A percentile compares a stretch with the other conserved stretches of the same genome.
Conservation (phyloP, 2,888 invertebrate genomes). For the Acrobasis repandana region DNA sequence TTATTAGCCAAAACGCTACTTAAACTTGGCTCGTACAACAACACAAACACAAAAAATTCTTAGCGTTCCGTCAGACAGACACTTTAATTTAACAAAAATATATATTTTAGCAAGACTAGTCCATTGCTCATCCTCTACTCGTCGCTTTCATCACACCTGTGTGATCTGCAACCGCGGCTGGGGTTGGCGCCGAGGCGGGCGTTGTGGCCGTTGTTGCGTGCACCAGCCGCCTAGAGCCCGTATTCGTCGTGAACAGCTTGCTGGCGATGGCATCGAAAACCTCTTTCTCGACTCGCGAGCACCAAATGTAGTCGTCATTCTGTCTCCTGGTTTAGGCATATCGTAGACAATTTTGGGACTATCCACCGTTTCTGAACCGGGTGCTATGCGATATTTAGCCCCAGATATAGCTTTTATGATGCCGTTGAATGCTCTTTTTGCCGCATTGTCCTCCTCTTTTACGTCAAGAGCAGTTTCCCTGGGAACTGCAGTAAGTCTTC, state of each 20-base stretch:
- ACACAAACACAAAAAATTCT: slow-evolving; percentile 47
- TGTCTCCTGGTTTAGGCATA: slow-evolving; percentile 69
- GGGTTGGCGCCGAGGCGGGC: slow-evolving; percentile 58
- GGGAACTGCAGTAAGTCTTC: slow-evolving; percentile 59
- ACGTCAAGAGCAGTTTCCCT: slow-evolving; percentile 58
- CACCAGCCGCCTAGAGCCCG: slow-evolving; percentile 62
- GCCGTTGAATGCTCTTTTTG: slow-evolving; percentile 59
- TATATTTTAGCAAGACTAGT: slow-evolving; percentile 25
- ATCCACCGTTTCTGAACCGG: slow-evolving; percentile 59
- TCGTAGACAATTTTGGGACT: slow-evolving; percentile 76
- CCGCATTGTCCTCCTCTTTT: slow-evolving; percentile 57
- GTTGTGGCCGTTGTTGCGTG: slow-evolving; percentile 52
- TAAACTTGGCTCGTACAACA: slow-evolving; percentile 65
- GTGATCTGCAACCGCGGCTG: slow-evolving; percentile 73
- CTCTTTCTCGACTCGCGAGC: slow-evolving; percentile 58
- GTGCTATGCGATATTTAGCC: slow-evolving; percentile 68
- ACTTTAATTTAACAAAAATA: slow-evolving; percentile 21
- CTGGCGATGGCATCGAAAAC: slow-evolving; percentile 60
- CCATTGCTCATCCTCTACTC: slow-evolving; percentile 25
- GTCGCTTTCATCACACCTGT: slow-evolving; percentile 66
- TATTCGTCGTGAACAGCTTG: slow-evolving; percentile 54
- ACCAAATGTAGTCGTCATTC: slow-evolving; percentile 73
- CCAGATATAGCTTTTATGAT: slow-evolving; percentile 67
- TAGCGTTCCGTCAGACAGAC: slow-evolving; percentile 39
- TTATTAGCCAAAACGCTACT: slow-evolving; percentile 78